Evolutionary conservation across 2,888 invertebrate species (phyloP), one percentile per base, ranked within the genome.

Genomic region (Microdon myrmicae): DNA sequence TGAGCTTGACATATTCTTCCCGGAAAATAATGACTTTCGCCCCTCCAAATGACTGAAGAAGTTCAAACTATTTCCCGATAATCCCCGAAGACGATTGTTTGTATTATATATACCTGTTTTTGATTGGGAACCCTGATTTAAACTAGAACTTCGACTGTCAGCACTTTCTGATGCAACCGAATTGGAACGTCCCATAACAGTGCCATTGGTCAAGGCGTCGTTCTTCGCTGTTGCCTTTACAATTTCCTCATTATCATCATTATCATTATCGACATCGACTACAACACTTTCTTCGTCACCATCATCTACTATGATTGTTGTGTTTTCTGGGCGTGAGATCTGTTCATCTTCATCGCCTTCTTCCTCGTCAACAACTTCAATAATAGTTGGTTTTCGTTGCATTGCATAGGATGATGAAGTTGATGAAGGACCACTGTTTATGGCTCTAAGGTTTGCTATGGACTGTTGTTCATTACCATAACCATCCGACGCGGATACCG

Each of bases 21-120:
- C 71, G 12, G 72, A 71, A 41, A 80, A 80, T 10, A 80, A 60
- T 2, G 80, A 80, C 68, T 80, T 80, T 5, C 73, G 70, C 3
- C 79, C 77, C 51, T 77, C 78, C 31, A 80, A 70, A 68, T 80
- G 79, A 3, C 75, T 71, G 58, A 74, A 75, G 44, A 80, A 80
- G 61, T 76, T 75, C 35, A 75, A 68, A 20, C 73, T 72, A 55
- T 71, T 71, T 2, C 71, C 72, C 5, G 72, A 71, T n/a, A 73
- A 68, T 3, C 69, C 70, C 5, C 72, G 71, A 16, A 72, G 67
- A 22, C 70, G 69, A 25, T 66, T 70, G 28, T 59, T 67, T 7
- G 47, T 37, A 55, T 59, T 68, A 4, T 69, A 69, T 51, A 69
- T 64, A 39, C 64, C 55, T 19, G 54, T 39, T 12, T 71, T 73